Percentiles rank a stretch among this genome's conserved stretches.
These are phyloP conservation scores for Psittacus erithacus DNA, from an alignment of 2,113 vertebrate genomes.

Conservation along the genomic window DNA sequence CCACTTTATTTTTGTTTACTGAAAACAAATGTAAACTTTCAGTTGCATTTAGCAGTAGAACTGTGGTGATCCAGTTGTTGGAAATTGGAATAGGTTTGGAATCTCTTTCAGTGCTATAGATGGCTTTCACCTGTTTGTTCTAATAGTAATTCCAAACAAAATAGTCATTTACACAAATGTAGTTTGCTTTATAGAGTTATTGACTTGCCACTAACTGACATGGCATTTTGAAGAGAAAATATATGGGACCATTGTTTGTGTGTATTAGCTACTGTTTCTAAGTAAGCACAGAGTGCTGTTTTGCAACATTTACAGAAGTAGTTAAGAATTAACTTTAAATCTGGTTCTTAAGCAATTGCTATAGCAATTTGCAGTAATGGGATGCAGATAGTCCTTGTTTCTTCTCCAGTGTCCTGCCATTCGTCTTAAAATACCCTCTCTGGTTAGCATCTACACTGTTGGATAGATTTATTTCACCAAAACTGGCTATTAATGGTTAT, in stretches of 20 bases:
- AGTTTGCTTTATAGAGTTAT: constrained; percentile 6
- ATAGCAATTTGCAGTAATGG: background rate
- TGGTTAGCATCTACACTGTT: background rate
- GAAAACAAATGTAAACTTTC: background rate
- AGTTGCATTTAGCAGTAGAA: background rate
- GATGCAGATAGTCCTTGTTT: background rate
- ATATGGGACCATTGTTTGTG: background rate
- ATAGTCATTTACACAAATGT: background rate
- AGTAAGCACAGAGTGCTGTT: background rate
- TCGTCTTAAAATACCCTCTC: background rate
- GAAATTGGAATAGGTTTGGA: background rate
- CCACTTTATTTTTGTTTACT: background rate
- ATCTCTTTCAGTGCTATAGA: background rate
- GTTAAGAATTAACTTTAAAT: background rate
- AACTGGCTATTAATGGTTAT: background rate
- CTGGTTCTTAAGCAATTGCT: background rate
- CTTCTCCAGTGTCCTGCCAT: background rate
- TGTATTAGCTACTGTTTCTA: background rate
- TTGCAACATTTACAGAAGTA: background rate
- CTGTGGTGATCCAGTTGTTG: background rate
- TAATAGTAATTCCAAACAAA: background rate
- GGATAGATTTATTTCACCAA: background rate
- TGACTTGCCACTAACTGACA: constrained; percentile 1
- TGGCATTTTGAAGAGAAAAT: constrained; percentile 20
- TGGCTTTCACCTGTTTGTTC: background rate